phyloP scores from a whole-genome alignment of 2,888 invertebrate species.

The Athalia cordata region DNA sequence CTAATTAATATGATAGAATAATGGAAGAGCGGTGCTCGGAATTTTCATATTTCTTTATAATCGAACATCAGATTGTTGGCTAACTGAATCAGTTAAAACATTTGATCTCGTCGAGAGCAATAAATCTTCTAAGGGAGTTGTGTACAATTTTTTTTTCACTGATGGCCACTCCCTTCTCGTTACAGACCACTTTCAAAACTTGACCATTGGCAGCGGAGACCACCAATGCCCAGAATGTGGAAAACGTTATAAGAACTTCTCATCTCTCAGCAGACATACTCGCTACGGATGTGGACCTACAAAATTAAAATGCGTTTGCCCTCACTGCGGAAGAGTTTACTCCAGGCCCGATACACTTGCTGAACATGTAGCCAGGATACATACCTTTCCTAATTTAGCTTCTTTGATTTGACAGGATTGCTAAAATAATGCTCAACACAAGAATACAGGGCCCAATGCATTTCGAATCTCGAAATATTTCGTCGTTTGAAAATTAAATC shows the following conservation, averaged over 20 bases:
- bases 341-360: slow-evolving; percentile 63
- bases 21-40: too few relatives aligned
- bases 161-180: slow-evolving; percentile 54
- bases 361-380: slow-evolving; percentile 62
- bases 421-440: not conserved
- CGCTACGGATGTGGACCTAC: slow-evolving; percentile 68
- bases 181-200: slow-evolving; percentile 57
- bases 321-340: slow-evolving; percentile 64
- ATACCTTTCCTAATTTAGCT: slow-evolving; percentile 48
- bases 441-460: not conserved
- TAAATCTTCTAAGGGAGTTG: too few relatives aligned
- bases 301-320: slow-evolving; percentile 62
- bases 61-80: too few relatives aligned
- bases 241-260: slow-evolving; percentile 65
- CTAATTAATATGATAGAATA: too few relatives aligned
- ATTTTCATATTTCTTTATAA: too few relatives aligned
- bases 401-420: slow-evolving; percentile 51
- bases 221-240: slow-evolving; percentile 63
- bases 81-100: not conserved
- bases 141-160: not conserved
- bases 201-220: slow-evolving; percentile 54
- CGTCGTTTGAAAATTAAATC: too few relatives aligned
- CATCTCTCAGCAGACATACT: slow-evolving; percentile 66
- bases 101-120: not conserved
- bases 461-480: too few relatives aligned